phyloP scores from a whole-genome alignment of 2,797 vertebrate species.

The Gorsachius magnificus region DNA sequence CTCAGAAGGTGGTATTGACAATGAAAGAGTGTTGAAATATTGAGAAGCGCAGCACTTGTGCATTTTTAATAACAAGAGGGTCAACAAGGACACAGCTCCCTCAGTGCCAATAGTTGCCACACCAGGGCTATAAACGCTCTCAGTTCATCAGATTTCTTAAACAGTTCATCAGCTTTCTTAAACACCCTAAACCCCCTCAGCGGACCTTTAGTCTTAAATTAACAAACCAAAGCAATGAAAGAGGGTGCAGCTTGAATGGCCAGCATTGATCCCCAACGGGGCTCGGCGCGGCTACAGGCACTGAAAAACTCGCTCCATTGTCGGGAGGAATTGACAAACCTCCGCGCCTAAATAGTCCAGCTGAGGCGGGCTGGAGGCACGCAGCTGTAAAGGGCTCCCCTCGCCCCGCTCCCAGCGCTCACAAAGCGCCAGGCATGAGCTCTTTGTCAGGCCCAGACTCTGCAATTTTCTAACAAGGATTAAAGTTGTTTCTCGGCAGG shows the following conservation, averaged over 20 bases:
- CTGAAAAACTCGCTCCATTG: conserved; percentile 83
- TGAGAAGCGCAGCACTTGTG: conserved; percentile 81
- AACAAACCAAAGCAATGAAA: conserved; percentile 84
- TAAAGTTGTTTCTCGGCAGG: conserved; percentile 83
- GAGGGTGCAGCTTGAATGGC: conserved; percentile 83
- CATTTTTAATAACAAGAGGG: conserved; percentile 91
- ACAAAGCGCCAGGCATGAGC: conserved; percentile 84
- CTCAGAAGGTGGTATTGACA: conserved; percentile 88
- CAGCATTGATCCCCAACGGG: conserved; percentile 85
- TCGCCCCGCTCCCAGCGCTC: conserved; percentile 72
- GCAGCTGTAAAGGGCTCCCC: conserved; percentile 85
- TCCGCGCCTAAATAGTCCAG: conserved; percentile 83
- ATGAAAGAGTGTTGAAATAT: conserved; percentile 83
- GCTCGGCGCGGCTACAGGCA: conserved; percentile 79
- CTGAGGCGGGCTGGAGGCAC: conserved; percentile 80
- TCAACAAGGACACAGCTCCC: conserved; percentile 88
- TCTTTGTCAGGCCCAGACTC: conserved; percentile 85
- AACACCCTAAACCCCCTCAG: conserved; percentile 84
- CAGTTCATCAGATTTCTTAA: conserved; percentile 86
- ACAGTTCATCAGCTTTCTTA: conserved; percentile 85
- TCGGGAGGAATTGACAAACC: conserved; percentile 84
- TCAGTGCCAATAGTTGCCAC: conserved; percentile 84
- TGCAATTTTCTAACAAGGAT: conserved; percentile 87
- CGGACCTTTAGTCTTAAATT: conserved; percentile 87
- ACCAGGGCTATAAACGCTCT: conserved; percentile 84